phyloP scores from a whole-genome alignment of 2,797 vertebrate species.

The Acanthurus tractus region DNA sequence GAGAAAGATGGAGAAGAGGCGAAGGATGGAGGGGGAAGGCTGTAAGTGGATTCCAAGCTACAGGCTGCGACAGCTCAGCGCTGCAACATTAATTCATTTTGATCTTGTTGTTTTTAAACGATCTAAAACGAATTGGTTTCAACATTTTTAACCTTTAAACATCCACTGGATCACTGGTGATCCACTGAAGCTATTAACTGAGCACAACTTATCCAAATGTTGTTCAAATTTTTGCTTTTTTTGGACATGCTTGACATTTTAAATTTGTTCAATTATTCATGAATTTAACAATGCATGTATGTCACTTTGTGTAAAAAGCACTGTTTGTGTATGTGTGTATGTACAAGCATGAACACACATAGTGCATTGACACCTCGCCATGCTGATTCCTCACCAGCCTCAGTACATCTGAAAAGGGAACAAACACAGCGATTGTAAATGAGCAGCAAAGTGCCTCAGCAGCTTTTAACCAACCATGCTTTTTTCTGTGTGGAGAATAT shows the following conservation, averaged over 20 bases:
- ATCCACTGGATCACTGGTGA: too few species aligned
- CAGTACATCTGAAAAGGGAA: conserved; percentile 30
- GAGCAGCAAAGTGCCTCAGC: conserved; percentile 40
- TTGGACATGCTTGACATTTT: too few species aligned
- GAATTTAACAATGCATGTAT: too few species aligned
- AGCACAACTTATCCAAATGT: too few species aligned
- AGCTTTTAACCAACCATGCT: conserved; percentile 41
- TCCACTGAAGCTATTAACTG: too few species aligned
- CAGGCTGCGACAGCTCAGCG: neutral
- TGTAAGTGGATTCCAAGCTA: neutral
- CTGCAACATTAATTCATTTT: neutral
- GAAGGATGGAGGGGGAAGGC: too few species aligned
- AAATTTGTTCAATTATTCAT: too few species aligned
- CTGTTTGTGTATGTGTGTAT: too few species aligned
- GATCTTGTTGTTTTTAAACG: neutral
- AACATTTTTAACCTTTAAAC: too few species aligned
- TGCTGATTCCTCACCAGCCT: conserved; percentile 24
- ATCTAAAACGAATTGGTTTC: neutral
- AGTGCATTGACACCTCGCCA: neutral
- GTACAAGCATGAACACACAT: neutral
- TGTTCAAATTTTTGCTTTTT: too few species aligned
- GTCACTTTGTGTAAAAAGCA: too few species aligned
- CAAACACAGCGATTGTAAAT: conserved; percentile 39
- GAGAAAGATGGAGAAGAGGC: neutral
- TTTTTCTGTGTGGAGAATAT: conserved; percentile 25